Conservation (phyloP, 2,888 invertebrate genomes). For the Pilophorus perplexus region DNA sequence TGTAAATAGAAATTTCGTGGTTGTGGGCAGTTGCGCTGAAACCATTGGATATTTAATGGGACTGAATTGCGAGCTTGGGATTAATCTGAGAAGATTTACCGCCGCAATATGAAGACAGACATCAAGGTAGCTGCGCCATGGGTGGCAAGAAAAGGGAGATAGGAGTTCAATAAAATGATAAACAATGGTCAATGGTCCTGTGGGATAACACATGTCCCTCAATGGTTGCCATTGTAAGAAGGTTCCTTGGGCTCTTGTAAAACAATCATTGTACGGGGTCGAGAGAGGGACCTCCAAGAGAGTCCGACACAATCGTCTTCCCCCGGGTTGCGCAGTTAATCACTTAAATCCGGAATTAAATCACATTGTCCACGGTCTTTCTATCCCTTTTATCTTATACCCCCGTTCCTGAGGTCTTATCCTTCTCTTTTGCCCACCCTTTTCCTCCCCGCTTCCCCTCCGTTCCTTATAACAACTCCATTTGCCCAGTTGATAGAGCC, state of each 20-base stretch:
- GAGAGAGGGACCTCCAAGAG: constrained; percentile 35
- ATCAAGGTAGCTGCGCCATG: constrained; percentile 18
- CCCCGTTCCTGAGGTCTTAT: no score
- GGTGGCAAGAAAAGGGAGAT: constrained; percentile 30
- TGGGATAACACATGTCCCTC: constrained; percentile 40
- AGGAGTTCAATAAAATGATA: constrained; percentile 41
- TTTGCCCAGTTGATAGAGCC: constrained; percentile 10
- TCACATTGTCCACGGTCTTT: constrained; percentile 41
- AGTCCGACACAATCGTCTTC: constrained; percentile 38
- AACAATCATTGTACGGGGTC: constrained; percentile 36
- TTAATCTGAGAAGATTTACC: constrained; percentile 28
- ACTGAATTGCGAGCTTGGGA: no score
- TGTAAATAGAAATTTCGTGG: no score
- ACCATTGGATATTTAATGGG: no score
- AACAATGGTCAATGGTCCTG: constrained; percentile 38
- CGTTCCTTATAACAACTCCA: constrained; percentile 35
- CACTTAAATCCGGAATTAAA: constrained; percentile 41
- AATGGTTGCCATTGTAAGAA: constrained; percentile 38
- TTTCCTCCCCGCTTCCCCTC: constrained; percentile 1
- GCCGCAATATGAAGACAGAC: constrained; percentile 17
- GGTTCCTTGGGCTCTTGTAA: constrained; percentile 35
- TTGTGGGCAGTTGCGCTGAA: no score
- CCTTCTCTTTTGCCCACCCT: no score
- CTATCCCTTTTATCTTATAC: constrained; percentile 40
- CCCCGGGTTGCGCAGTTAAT: constrained; percentile 37